These are phyloP conservation scores for Griposia aprilina DNA, from an alignment of 2,888 invertebrate genomes.

Conservation along the genomic window DNA sequence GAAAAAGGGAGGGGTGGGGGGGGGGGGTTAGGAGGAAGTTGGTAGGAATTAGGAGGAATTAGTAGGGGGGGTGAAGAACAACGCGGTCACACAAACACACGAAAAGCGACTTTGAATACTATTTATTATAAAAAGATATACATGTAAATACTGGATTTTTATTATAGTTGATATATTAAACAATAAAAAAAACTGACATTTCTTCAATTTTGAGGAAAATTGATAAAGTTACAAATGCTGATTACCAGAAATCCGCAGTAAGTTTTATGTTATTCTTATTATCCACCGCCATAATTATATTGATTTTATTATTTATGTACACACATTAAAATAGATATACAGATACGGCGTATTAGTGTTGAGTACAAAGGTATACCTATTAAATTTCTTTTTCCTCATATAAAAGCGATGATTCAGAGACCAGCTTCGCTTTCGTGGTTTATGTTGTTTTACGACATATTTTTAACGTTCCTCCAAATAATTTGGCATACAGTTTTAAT, in stretches of 20 bases:
- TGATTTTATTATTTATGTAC: too few relatives aligned
- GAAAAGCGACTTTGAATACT: neutral
- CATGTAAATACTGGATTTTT: neutral
- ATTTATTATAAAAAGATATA: neutral
- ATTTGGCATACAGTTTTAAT: constrained; percentile 22
- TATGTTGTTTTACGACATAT: constrained; percentile 15
- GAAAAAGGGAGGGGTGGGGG: too few relatives aligned
- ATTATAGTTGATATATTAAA: neutral
- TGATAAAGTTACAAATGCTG: constrained; percentile 14
- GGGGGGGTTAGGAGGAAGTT: too few relatives aligned
- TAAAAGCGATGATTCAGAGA: constrained; percentile 31
- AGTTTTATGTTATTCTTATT: neutral
- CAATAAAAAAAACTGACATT: neutral
- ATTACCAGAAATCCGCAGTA: neutral
- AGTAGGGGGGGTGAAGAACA: too few relatives aligned
- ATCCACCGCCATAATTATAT: neutral
- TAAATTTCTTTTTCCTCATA: constrained; percentile 42
- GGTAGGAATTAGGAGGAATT: too few relatives aligned
- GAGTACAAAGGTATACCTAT: constrained; percentile 3
- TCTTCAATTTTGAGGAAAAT: constrained; percentile 12
- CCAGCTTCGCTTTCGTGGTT: neutral
- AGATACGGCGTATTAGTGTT: too few relatives aligned
- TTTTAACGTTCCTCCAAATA: constrained; percentile 30
- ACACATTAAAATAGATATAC: too few relatives aligned
- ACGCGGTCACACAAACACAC: neutral